phyloP scores from a whole-genome alignment of 37 sponge, comb jelly and placozoan species.

The Axinella damicornis region DNA sequence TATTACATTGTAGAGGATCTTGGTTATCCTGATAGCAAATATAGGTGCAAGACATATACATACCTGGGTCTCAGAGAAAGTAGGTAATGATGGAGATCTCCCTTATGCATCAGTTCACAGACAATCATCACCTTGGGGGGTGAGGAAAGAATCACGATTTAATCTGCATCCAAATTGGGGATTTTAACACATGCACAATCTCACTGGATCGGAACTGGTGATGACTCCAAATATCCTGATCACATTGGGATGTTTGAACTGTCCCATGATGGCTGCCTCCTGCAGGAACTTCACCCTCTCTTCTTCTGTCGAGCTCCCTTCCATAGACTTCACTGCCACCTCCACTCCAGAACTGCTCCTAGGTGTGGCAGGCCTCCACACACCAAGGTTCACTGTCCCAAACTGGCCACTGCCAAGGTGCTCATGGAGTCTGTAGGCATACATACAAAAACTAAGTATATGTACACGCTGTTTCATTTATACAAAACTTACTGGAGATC shows the following conservation, averaged over 20 bases:
- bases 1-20: too few species aligned
- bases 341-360: not conserved
- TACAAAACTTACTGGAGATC: constrained; percentile 26
- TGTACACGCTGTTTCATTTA: not conserved
- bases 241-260: constrained; percentile 55
- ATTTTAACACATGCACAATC: not conserved
- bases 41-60: not conserved
- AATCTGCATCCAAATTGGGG: too few species aligned
- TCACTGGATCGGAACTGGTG: not conserved
- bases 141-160: too few species aligned
- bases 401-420: constrained; percentile 45
- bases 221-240: constrained; percentile 30
- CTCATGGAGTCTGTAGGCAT: constrained; percentile 1
- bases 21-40: too few species aligned
- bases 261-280: constrained; percentile 70
- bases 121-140: constrained; percentile 48
- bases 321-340: constrained; percentile 60
- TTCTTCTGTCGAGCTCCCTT: constrained; percentile 20
- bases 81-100: constrained; percentile 56
- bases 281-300: constrained; percentile 57
- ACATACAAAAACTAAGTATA: not conserved
- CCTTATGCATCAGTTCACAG: constrained; percentile 58
- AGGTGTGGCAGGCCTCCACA: constrained; percentile 3
- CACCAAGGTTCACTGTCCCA: constrained; percentile 35
- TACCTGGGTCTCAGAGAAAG: constrained; percentile 10